A percentile compares a stretch with the other conserved stretches of the same genome.
Conservation (phyloP, 2,113 vertebrate species). For the Pavo muticus region DNA sequence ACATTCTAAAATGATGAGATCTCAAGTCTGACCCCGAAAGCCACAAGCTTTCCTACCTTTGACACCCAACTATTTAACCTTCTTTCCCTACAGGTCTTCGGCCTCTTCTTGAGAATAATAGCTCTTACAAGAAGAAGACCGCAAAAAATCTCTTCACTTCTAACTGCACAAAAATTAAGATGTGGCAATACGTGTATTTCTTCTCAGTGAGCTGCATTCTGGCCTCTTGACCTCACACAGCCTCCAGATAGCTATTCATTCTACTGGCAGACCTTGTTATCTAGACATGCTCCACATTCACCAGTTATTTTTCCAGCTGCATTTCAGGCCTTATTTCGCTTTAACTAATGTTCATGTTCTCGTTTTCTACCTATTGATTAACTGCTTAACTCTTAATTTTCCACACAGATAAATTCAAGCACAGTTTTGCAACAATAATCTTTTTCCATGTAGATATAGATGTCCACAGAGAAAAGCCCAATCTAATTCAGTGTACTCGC, state of each 20-base stretch:
- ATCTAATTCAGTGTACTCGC: neutral
- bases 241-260: neutral
- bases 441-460: neutral
- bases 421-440: neutral
- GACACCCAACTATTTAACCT: neutral
- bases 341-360: neutral
- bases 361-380: neutral
- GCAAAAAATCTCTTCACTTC: neutral
- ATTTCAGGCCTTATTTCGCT: neutral
- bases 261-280: neutral
- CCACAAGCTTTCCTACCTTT: neutral
- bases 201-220: neutral
- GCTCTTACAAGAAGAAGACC: neutral
- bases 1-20: neutral
- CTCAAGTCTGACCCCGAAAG: neutral
- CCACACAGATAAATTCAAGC: neutral
- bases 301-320: neutral
- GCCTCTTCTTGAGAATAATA: neutral
- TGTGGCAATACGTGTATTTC: neutral
- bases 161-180: slow-evolving; percentile 19
- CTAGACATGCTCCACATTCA: neutral
- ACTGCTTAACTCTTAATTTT: neutral
- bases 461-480: neutral
- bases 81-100: neutral
- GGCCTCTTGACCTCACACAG: slow-evolving; percentile 27